Percentiles rank a stretch among this genome's conserved stretches.
These are phyloP conservation scores for Epirrhoe alternata DNA, from an alignment of 2,888 invertebrate species.

Conservation along the genomic window DNA sequence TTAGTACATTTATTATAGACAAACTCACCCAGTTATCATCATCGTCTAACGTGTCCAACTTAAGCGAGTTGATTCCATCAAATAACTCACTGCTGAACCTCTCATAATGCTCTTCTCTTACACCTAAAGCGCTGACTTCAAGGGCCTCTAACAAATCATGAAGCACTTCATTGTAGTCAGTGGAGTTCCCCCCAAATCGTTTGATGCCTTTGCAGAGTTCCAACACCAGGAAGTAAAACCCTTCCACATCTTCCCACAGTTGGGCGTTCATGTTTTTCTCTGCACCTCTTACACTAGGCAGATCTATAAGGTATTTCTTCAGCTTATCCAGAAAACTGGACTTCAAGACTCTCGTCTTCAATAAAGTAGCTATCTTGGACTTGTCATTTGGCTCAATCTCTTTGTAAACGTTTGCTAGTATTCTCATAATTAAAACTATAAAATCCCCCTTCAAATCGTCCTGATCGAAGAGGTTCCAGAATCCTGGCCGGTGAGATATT, in stretches of 20 bases:
- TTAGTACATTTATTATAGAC: neutral
- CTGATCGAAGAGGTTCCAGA: conserved; percentile 73
- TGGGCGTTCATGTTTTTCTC: conserved; percentile 73
- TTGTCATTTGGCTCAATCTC: conserved; percentile 64
- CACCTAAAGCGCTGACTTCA: conserved; percentile 66
- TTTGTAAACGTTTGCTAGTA: conserved; percentile 70
- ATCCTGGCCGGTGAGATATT: conserved; percentile 73
- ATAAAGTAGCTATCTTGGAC: conserved; percentile 62
- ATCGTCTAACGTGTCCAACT: conserved; percentile 49
- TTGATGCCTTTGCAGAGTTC: conserved; percentile 67
- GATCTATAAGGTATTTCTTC: conserved; percentile 59
- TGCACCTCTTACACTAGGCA: conserved; percentile 66
- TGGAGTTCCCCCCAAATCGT: conserved; percentile 55
- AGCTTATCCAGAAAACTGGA: conserved; percentile 67
- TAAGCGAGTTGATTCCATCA: conserved; percentile 55
- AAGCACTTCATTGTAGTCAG: conserved; percentile 55
- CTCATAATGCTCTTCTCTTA: conserved; percentile 68
- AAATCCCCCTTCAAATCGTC: conserved; percentile 74
- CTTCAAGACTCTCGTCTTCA: conserved; percentile 63
- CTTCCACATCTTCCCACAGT: conserved; percentile 75
- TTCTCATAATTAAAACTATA: conserved; percentile 75
- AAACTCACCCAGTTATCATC: conserved; percentile 59
- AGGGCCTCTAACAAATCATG: conserved; percentile 62
- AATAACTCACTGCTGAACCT: conserved; percentile 78
- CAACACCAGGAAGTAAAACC: conserved; percentile 63